phyloP scores from a whole-genome alignment of 1,140 invertebrate genomes.

The Pseudachorutes palmiensis region DNA sequence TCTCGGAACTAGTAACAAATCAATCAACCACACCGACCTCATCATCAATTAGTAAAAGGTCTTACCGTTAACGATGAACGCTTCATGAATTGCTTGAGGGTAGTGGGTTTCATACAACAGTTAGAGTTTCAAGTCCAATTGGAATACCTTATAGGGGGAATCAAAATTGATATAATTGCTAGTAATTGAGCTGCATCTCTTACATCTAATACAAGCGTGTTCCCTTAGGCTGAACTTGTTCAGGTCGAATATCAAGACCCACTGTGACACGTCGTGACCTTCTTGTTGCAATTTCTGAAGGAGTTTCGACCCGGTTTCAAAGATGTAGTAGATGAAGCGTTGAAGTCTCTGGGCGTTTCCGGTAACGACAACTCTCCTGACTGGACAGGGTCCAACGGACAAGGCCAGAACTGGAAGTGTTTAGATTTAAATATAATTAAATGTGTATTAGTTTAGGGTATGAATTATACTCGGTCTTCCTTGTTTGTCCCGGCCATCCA shows the following conservation, averaged over 20 bases:
- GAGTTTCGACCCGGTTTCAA: background rate
- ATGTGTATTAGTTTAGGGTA: background rate
- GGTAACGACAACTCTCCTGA: background rate
- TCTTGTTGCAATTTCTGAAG: background rate
- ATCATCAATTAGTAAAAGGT: background rate
- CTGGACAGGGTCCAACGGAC: background rate
- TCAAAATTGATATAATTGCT: no score
- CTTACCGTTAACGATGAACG: constrained; percentile 1
- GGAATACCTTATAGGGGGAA: background rate
- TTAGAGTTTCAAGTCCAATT: background rate
- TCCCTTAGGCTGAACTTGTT: background rate
- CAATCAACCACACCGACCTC: background rate
- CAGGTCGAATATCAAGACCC: background rate
- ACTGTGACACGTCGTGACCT: background rate
- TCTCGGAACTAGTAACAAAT: background rate
- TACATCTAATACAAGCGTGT: background rate
- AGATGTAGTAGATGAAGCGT: background rate
- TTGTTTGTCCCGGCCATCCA: background rate
- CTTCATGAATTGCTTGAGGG: background rate
- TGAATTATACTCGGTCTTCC: constrained; percentile 2
- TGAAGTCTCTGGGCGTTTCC: background rate
- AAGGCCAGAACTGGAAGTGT: background rate
- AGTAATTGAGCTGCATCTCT: no score
- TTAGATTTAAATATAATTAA: background rate
- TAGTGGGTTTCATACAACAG: background rate